Evolutionary conservation across 1,140 invertebrate genomes (phyloP).

Genomic region (Frieseomelitta varia): DNA sequence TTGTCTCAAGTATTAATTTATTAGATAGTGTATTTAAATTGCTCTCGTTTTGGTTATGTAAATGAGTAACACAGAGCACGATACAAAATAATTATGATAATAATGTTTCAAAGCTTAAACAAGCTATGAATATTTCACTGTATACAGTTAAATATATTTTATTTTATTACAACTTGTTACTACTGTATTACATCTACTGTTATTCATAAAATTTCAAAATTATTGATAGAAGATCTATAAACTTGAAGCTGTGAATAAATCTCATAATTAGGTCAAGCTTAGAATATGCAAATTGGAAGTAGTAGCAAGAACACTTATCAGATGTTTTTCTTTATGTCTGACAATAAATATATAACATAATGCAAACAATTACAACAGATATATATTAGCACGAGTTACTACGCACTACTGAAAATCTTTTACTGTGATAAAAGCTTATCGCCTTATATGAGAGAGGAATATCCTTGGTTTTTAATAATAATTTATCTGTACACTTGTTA

Average conservation of each 20-base stretch:
- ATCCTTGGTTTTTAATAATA: neutral
- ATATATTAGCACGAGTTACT: neutral
- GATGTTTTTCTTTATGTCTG: slow-evolving; percentile 55
- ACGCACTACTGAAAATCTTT: slow-evolving; percentile 5
- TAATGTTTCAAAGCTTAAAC: neutral
- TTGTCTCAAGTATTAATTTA: neutral
- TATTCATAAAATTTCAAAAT: slow-evolving; percentile 11
- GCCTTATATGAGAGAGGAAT: neutral
- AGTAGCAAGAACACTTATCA: slow-evolving; percentile 71
- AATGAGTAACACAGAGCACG: neutral
- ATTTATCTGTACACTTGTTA: neutral
- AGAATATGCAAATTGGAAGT: slow-evolving; percentile 70
- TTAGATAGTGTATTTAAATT: neutral
- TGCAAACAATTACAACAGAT: neutral
- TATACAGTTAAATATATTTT: neutral
- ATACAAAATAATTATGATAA: neutral
- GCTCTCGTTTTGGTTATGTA: neutral
- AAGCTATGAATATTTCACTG: neutral
- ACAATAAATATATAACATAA: slow-evolving; percentile 33
- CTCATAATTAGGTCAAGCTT: slow-evolving; percentile 75
- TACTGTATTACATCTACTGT: no score
- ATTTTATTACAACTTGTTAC: neutral
- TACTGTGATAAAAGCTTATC: slow-evolving; percentile 18
- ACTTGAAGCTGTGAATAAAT: slow-evolving; percentile 20
- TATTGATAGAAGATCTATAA: slow-evolving; percentile 7